These are phyloP conservation scores for Xenopus petersii DNA, from an alignment of 2,797 vertebrate genomes.

Conservation along the genomic window DNA sequence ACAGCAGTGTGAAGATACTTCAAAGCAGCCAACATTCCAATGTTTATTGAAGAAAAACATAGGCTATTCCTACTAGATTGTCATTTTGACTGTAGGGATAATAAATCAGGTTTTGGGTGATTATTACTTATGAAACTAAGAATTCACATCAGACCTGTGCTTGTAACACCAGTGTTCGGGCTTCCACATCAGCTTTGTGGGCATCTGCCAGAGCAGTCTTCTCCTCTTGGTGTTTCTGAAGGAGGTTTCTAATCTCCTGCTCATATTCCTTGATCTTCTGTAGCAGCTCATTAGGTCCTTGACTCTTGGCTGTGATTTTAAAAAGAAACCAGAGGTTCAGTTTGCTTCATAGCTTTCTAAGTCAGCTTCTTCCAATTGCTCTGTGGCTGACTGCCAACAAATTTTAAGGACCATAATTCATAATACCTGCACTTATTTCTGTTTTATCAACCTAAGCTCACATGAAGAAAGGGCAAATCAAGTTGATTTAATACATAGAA, in stretches of 20 bases:
- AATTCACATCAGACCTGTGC: conserved; percentile 43
- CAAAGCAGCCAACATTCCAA: neutral
- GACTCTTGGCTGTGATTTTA: neutral
- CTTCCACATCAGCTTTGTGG: conserved; percentile 58
- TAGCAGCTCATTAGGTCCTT: conserved; percentile 8
- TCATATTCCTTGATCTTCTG: conserved; percentile 41
- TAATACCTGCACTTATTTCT: too few relatives aligned
- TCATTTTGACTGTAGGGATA: too few relatives aligned
- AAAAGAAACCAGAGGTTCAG: neutral
- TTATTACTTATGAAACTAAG: neutral
- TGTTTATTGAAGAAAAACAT: neutral
- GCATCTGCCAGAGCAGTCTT: conserved; percentile 63
- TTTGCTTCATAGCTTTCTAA: neutral
- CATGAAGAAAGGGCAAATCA: too few relatives aligned
- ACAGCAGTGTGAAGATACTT: neutral
- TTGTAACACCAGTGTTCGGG: conserved; percentile 47
- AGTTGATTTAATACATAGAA: neutral
- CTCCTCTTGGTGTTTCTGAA: conserved; percentile 57
- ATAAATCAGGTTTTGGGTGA: too few relatives aligned
- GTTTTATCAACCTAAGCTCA: too few relatives aligned
- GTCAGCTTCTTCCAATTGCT: neutral
- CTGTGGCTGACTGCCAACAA: neutral
- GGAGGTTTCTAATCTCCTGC: conserved; percentile 21
- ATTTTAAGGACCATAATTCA: too few relatives aligned
- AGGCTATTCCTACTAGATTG: too few relatives aligned